Evolutionary conservation across 2,113 vertebrate genomes (phyloP).

Genomic region (Aegypius monachus): DNA sequence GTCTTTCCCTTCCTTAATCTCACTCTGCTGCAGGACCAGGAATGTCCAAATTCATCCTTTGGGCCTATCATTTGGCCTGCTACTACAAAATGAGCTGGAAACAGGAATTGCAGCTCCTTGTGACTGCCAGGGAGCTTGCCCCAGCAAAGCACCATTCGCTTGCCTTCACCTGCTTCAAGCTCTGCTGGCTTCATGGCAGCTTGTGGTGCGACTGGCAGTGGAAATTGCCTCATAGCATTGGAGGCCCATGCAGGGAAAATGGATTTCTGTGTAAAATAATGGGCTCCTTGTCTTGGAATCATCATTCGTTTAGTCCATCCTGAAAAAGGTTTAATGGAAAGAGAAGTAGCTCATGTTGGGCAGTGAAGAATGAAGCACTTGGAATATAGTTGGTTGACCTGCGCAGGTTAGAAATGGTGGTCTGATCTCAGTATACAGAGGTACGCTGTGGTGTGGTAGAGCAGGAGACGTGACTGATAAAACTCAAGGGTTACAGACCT

Average conservation of each 20-base stretch:
- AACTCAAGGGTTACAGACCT: background rate
- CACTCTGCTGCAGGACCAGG: background rate
- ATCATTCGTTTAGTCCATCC: background rate
- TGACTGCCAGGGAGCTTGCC: background rate
- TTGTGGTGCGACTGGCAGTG: background rate
- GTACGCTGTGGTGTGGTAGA: background rate
- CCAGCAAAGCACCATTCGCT: background rate
- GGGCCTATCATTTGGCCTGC: fast-evolving
- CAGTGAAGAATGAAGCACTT: background rate
- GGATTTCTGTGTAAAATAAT: background rate
- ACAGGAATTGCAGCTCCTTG: background rate
- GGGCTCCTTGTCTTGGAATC: background rate
- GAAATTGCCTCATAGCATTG: background rate
- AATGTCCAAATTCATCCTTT: background rate
- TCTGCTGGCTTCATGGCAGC: background rate
- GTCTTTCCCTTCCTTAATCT: background rate
- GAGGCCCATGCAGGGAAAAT: background rate
- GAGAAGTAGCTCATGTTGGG: background rate
- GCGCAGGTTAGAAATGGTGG: background rate
- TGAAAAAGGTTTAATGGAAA: background rate
- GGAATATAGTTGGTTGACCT: background rate
- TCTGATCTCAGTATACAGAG: background rate
- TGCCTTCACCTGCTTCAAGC: background rate
- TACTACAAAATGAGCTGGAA: background rate
- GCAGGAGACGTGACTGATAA: background rate